Percentiles rank a stretch among this genome's conserved stretches.
Conservation (phyloP, 2,888 invertebrate species). For the Drosophila quasianomalipes region DNA sequence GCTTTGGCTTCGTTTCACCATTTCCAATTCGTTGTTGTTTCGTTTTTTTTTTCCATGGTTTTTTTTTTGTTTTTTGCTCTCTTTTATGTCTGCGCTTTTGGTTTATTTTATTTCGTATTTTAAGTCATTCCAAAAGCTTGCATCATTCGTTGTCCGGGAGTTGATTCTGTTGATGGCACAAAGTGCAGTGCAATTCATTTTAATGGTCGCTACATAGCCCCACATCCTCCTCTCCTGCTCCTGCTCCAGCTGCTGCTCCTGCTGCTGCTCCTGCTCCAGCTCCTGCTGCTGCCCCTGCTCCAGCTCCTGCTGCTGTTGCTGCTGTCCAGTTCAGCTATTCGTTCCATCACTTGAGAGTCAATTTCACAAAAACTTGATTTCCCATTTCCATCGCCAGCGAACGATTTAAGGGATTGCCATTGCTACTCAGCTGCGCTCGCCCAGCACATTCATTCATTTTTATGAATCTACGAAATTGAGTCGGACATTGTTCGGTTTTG, state of each 20-base stretch:
- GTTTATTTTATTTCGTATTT: slow-evolving; percentile 78
- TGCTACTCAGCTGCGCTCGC: slow-evolving; percentile 12
- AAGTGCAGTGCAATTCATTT: slow-evolving; percentile 84
- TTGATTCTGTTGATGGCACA: slow-evolving; percentile 83
- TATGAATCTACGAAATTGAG: slow-evolving; percentile 77
- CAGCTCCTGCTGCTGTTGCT: background rate
- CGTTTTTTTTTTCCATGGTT: slow-evolving; percentile 1
- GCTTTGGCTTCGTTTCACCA: slow-evolving; percentile 42
- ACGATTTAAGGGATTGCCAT: slow-evolving; percentile 66
- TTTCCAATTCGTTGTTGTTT: slow-evolving; percentile 60
- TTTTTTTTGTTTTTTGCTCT: slow-evolving; percentile 10
- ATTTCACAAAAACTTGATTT: slow-evolving; percentile 84
- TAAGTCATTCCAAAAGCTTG: slow-evolving; percentile 79
- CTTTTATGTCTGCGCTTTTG: slow-evolving; percentile 48
- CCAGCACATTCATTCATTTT: slow-evolving; percentile 75
- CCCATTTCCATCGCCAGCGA: slow-evolving; percentile 69
- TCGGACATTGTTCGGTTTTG: slow-evolving; percentile 78
- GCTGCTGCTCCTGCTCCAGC: background rate
- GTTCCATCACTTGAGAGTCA: slow-evolving; percentile 83
- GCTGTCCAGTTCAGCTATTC: slow-evolving; percentile 28
- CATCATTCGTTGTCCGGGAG: slow-evolving; percentile 78
- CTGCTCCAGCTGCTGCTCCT: background rate
- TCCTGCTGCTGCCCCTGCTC: background rate
- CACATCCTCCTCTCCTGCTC: background rate
- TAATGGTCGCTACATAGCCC: slow-evolving; percentile 61